These are phyloP conservation scores for Macrosoma leucophasiata DNA, from an alignment of 2,888 invertebrate species.

Conservation along the genomic window DNA sequence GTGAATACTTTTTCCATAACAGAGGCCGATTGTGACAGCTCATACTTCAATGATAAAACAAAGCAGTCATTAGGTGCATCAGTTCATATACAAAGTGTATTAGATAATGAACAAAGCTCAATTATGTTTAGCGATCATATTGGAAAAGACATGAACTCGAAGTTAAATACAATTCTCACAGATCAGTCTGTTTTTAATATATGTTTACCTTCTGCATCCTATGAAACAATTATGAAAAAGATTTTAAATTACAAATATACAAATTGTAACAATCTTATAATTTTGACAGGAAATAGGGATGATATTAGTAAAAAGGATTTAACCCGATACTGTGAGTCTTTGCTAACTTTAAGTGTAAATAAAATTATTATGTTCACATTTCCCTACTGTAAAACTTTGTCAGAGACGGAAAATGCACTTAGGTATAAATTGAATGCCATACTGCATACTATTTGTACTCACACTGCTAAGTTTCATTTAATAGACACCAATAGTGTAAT, in stretches of 20 bases:
- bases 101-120: background rate
- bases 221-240: background rate
- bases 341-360: no score
- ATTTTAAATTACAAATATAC: background rate
- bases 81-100: background rate
- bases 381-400: background rate
- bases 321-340: no score
- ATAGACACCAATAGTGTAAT: background rate
- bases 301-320: background rate
- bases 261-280: background rate
- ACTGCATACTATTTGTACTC: background rate
- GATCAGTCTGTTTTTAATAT: background rate
- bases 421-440: background rate
- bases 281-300: background rate
- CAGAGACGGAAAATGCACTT: background rate
- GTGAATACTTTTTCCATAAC: no score
- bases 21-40: no score
- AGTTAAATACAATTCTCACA: background rate
- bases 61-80: background rate
- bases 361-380: background rate
- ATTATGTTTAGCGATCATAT: background rate
- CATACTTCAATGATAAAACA: no score
- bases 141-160: background rate
- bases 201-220: background rate
- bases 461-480: background rate